Conservation (phyloP, 2,888 invertebrate genomes). For the Ectropis crepuscularia region DNA sequence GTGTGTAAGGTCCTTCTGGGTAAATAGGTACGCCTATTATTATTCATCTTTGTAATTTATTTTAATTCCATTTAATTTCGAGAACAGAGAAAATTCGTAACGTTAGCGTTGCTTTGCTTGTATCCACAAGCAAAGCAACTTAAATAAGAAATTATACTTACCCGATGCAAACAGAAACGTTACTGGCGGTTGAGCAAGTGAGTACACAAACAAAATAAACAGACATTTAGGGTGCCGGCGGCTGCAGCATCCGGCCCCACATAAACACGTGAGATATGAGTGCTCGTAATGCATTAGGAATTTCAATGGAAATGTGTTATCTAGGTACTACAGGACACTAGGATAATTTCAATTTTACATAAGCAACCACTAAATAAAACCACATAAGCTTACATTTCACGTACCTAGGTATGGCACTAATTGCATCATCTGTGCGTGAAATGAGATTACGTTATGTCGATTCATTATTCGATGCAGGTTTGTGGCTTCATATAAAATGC, state of each 20-base stretch:
- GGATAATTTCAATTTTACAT: no score
- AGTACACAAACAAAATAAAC: slow-evolving; percentile 14
- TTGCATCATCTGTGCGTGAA: no score
- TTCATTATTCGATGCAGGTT: no score
- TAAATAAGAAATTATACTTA: slow-evolving; percentile 27
- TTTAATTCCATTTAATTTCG: slow-evolving; percentile 3
- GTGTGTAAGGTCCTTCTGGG: no score
- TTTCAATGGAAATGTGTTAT: no score
- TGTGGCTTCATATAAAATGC: no score
- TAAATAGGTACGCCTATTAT: no score
- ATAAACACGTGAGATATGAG: not conserved
- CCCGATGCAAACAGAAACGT: slow-evolving; percentile 17
- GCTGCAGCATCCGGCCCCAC: slow-evolving; percentile 5
- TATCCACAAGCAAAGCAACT: slow-evolving; percentile 11
- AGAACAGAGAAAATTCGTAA: slow-evolving; percentile 12
- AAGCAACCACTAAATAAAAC: no score
- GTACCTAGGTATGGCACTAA: no score
- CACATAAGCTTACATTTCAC: no score
- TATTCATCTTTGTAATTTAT: slow-evolving; percentile 10
- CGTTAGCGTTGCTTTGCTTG: slow-evolving; percentile 2
- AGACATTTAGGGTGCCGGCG: not conserved
- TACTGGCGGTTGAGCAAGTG: slow-evolving; percentile 13
- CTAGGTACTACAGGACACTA: no score
- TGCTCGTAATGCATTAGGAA: not conserved
- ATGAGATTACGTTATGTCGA: no score